Base-by-base conservation (phyloP, 2,888 invertebrate genomes). In the Caenorhabditis parvicauda region DNA sequence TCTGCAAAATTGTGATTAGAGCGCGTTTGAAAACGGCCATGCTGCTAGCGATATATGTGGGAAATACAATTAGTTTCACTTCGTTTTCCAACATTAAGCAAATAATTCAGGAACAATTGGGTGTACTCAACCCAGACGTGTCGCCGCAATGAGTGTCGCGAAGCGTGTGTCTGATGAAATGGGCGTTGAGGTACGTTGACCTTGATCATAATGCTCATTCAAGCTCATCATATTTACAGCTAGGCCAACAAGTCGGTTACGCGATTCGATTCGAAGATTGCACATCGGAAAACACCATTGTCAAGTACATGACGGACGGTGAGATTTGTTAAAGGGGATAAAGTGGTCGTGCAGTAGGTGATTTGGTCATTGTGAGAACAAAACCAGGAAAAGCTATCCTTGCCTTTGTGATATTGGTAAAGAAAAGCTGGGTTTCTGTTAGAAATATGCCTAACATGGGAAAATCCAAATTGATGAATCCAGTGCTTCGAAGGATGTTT, bases 181-280 rank as follows among this genome's bases (percentile, higher is more conserved):
- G 92, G 87, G 87, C 32, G 89, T 90, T 0, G 88, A 88, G 59
- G 65, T 61, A 12, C n/a, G n/a, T n/a, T n/a, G n/a, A n/a, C n/a
- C 1, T 22, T 55, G 2, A 5, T 22, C 28, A 25, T 12, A 45
- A 25, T n/a, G n/a, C n/a, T n/a, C n/a, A n/a, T n/a, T n/a, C n/a
- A n/a, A n/a, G n/a, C n/a, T 21, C 9, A 38, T 6, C 5, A 21
- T 45, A 21, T 45, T 49, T 53, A 21, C 48, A 67, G 62, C 54
- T 78, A 6, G 79, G 79, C 6, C 71, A 79, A 51, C 77, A 80
- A 48, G 72, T 98, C 7, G 98, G 98, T 14, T 99, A 99, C 84
- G 94, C 96, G 21, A 99, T 99, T 81, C 91, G 98, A 77, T 99
- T 99, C 84, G 98, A 99, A 82, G 98, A 99, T 84, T 96, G 96